Conservation (phyloP, 2,888 invertebrate genomes). For the Proisotoma minuta region DNA sequence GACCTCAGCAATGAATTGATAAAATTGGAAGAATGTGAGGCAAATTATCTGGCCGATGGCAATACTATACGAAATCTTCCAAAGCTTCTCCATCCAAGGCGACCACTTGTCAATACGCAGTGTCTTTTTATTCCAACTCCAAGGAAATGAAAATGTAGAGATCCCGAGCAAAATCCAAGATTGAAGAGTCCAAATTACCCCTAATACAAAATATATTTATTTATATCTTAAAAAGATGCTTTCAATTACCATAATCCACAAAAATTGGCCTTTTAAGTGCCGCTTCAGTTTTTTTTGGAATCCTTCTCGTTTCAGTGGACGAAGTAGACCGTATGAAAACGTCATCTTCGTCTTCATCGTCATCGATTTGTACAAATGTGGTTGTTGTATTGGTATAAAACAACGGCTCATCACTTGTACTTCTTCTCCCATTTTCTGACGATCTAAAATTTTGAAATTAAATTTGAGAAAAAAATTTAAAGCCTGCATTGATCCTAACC, state of each 20-base stretch:
- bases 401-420: no score
- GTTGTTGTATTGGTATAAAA: no score
- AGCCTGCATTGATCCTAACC: no score
- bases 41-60: constrained; percentile 12
- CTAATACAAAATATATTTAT: neutral
- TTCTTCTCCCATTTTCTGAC: no score
- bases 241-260: constrained; percentile 5
- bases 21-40: constrained; percentile 16
- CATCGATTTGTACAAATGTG: neutral
- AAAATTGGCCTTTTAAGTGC: neutral
- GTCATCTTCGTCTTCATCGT: neutral
- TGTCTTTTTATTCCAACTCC: constrained; percentile 21
- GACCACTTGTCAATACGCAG: constrained; percentile 20
- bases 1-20: constrained; percentile 11
- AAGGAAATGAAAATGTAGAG: constrained; percentile 11
- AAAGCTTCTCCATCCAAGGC: neutral
- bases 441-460: no score
- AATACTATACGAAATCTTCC: constrained; percentile 16
- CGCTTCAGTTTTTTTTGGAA: neutral
- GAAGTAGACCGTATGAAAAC: neutral
- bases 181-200: neutral
- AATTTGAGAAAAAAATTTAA: no score
- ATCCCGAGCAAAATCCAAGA: neutral
- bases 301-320: neutral
- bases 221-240: neutral